Conservation (phyloP, 2,888 invertebrate genomes). For the Pristionchus japonicus region DNA sequence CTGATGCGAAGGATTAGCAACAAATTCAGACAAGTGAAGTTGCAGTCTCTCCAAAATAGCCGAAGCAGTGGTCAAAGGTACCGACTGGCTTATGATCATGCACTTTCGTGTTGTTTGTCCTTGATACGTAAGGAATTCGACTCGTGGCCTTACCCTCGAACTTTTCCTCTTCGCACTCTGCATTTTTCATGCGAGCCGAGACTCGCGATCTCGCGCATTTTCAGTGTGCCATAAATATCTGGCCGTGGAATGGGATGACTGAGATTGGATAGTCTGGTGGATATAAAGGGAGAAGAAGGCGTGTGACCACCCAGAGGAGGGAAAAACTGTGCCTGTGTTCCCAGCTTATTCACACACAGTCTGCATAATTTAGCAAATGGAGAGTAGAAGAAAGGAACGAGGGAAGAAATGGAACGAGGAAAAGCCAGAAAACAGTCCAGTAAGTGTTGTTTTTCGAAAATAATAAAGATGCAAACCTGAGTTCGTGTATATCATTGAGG, state of each 20-base stretch:
- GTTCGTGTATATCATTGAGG: constrained; percentile 45
- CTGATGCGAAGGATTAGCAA: constrained; percentile 9
- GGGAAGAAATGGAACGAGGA: not conserved
- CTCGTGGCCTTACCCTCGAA: not conserved
- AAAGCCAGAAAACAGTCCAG: not conserved
- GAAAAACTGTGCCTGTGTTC: not conserved
- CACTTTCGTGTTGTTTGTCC: not conserved
- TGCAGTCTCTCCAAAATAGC: not conserved
- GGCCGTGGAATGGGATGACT: not conserved
- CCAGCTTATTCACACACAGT: not conserved
- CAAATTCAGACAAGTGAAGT: constrained; percentile 37
- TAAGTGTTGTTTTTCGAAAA: not conserved
- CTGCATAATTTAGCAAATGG: not conserved
- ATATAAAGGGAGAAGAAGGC: not conserved
- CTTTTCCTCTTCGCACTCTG: not conserved
- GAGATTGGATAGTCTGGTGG: not conserved
- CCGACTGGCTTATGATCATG: not conserved
- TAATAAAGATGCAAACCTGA: constrained; percentile 8
- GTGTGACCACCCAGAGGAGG: not conserved
- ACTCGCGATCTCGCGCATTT: not conserved
- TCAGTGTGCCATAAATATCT: not conserved
- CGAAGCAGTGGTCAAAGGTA: not conserved
- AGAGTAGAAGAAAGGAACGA: constrained; percentile 6
- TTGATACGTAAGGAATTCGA: not conserved
- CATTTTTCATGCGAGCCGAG: constrained; percentile 2